A percentile compares a stretch with the other conserved stretches of the same genome.
These are phyloP conservation scores for Ectropis crepuscularia DNA, from an alignment of 2,888 invertebrate species.

Conservation along the genomic window DNA sequence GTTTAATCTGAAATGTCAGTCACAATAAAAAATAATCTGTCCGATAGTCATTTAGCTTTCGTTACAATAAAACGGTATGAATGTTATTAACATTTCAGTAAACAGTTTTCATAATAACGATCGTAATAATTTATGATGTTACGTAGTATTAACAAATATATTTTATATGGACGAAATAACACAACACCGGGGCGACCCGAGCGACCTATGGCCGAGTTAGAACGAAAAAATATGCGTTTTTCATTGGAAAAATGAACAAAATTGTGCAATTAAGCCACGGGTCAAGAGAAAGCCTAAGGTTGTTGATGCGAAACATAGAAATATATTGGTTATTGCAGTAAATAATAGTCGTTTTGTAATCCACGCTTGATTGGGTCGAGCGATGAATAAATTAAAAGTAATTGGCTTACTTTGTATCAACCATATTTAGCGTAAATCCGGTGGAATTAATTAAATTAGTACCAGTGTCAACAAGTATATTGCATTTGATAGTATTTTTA, in stretches of 20 bases:
- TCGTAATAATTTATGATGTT: conserved; percentile 21
- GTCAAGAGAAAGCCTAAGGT: conserved; percentile 76
- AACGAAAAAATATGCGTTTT: conserved; percentile 64
- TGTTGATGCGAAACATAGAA: conserved; percentile 16
- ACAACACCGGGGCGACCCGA: conserved; percentile 39
- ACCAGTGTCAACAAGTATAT: background rate
- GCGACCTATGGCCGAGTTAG: conserved; percentile 65
- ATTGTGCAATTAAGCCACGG: conserved; percentile 66
- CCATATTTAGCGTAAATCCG: conserved; percentile 16
- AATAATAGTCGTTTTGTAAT: conserved; percentile 42
- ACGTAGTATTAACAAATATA: conserved; percentile 16
- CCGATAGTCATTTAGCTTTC: background rate
- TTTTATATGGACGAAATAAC: conserved; percentile 23
- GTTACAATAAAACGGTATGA: background rate
- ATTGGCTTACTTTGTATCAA: conserved; percentile 9
- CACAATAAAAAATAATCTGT: background rate
- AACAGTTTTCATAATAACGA: conserved; percentile 21
- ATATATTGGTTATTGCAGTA: conserved; percentile 35
- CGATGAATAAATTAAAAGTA: conserved; percentile 23
- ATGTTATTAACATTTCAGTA: conserved; percentile 17
- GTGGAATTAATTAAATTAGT: background rate
- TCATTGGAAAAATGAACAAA: conserved; percentile 57
- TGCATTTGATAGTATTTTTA: background rate
- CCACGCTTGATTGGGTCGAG: conserved; percentile 28
- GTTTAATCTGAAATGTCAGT: too few species aligned